These are phyloP conservation scores for Uria lomvia DNA, from an alignment of 2,113 vertebrate genomes.

Conservation along the genomic window DNA sequence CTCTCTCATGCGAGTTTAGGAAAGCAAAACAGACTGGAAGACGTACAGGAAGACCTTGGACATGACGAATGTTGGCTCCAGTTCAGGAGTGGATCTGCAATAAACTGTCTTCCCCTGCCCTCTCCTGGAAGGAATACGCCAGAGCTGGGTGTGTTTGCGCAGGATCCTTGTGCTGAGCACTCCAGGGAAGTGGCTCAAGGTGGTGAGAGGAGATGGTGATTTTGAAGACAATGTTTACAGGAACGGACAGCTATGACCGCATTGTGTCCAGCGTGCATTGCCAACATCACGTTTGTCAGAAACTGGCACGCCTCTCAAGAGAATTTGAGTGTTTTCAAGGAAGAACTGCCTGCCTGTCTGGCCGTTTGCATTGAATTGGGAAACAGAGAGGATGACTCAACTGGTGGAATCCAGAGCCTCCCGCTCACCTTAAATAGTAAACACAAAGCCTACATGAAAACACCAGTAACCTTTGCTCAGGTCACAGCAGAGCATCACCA, in stretches of 20 bases:
- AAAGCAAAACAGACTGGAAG: neutral
- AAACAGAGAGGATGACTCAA: constrained; percentile 1
- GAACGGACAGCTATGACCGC: neutral
- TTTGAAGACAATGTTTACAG: neutral
- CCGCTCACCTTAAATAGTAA: neutral
- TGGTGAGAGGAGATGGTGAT: neutral
- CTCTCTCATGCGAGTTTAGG: neutral
- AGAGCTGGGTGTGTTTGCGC: neutral
- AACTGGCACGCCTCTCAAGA: neutral
- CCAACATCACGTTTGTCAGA: neutral
- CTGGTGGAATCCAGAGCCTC: neutral
- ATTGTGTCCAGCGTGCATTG: neutral
- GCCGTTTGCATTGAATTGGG: neutral
- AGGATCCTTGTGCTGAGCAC: neutral
- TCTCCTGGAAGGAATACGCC: constrained; percentile 63
- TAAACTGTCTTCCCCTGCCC: constrained; percentile 64
- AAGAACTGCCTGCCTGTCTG: neutral
- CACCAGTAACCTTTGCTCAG: neutral
- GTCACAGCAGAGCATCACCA: neutral
- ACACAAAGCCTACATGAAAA: neutral
- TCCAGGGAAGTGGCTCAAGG: neutral
- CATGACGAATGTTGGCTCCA: neutral
- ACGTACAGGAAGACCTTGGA: neutral
- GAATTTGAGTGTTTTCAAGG: neutral
- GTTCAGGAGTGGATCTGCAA: neutral